phyloP scores from a whole-genome alignment of 2,888 invertebrate genomes.

The Thera obeliscata region DNA sequence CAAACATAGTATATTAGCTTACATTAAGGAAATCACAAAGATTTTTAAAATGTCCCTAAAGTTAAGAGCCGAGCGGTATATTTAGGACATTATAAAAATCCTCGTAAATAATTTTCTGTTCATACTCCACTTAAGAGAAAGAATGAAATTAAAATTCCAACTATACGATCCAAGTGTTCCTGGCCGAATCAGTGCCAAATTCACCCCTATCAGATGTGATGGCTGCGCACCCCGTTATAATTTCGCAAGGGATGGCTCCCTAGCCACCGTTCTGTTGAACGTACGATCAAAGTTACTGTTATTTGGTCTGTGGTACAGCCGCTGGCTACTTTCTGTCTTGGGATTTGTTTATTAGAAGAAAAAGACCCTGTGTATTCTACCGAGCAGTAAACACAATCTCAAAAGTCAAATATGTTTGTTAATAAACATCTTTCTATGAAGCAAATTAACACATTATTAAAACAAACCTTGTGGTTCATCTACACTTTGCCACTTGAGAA shows the following conservation, averaged over 20 bases:
- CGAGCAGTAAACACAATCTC: constrained; percentile 25
- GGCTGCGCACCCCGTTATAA: constrained; percentile 34
- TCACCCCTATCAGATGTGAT: constrained; percentile 33
- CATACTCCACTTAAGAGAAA: background rate
- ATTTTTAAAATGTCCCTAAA: too few species aligned
- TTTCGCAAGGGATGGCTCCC: constrained; percentile 30
- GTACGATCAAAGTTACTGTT: constrained; percentile 19
- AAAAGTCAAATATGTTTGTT: constrained; percentile 29
- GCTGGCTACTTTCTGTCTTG: constrained; percentile 35
- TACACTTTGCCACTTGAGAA: too few species aligned
- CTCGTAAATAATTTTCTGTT: too few species aligned
- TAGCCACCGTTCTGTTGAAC: constrained; percentile 21
- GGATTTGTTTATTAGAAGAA: constrained; percentile 34
- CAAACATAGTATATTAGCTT: too few species aligned
- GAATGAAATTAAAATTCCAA: constrained; percentile 7
- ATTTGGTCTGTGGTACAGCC: constrained; percentile 26
- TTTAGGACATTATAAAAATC: too few species aligned
- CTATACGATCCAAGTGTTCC: constrained; percentile 29
- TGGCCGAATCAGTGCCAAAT: constrained; percentile 30
- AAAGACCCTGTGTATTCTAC: constrained; percentile 21
- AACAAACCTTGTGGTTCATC: background rate
- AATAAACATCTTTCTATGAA: background rate
- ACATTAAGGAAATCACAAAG: too few species aligned
- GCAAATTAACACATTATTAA: background rate
- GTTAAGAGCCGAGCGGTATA: too few species aligned